Evolutionary conservation across 1,140 invertebrate genomes (phyloP).

Genomic region (Amyelois transitella): DNA sequence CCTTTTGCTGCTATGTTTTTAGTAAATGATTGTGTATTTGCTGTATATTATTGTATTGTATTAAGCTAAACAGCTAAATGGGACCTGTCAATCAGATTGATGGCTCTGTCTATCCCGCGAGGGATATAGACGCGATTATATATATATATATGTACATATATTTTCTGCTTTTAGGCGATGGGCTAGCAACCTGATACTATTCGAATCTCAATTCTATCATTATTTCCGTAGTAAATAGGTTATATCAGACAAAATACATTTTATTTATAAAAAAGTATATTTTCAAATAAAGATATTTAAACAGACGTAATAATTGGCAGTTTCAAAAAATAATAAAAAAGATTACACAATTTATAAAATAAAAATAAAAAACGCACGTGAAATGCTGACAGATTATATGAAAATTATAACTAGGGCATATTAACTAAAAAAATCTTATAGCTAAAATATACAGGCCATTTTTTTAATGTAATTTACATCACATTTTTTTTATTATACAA

Average conservation of each 20-base stretch:
- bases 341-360: conserved; percentile 30
- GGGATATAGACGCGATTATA: no score
- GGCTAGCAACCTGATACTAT: no score
- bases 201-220: no score
- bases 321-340: conserved; percentile 34
- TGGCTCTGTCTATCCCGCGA: no score
- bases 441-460: conserved; percentile 61
- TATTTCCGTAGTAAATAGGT: background rate
- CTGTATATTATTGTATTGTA: background rate
- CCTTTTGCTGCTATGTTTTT: no score
- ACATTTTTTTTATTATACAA: conserved; percentile 21
- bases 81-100: background rate
- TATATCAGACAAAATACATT: conserved; percentile 30
- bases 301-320: conserved; percentile 55
- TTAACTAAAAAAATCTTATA: conserved; percentile 16
- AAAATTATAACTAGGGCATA: conserved; percentile 18
- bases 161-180: background rate
- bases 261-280: conserved; percentile 56
- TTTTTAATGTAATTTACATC: conserved; percentile 36
- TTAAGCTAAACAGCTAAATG: no score
- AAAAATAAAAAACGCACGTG: conserved; percentile 17
- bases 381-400: background rate
- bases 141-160: background rate
- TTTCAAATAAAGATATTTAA: conserved; percentile 63
- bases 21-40: no score